Evolutionary conservation across 2,113 vertebrate genomes (phyloP).

Genomic region (Hiodon tergisus): DNA sequence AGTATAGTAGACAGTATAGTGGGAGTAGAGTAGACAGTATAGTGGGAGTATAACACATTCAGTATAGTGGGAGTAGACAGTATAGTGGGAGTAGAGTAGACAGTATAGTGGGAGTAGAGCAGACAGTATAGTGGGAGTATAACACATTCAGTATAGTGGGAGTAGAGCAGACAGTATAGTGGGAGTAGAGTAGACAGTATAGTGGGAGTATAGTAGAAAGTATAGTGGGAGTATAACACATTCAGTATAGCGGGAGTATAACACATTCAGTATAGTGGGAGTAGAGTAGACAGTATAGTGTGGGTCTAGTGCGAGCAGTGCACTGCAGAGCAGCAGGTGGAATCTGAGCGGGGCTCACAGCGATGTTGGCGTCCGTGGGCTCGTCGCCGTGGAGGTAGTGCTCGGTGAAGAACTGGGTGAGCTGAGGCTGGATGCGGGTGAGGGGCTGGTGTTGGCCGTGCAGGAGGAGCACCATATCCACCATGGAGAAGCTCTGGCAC

Average conservation of each 20-base stretch:
- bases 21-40: too few species aligned
- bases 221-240: background rate
- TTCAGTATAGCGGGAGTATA: background rate
- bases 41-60: too few species aligned
- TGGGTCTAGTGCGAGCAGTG: background rate
- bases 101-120: too few species aligned
- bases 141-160: background rate
- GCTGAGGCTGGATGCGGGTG: slow-evolving; percentile 77
- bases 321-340: background rate
- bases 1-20: background rate
- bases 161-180: background rate
- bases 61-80: too few species aligned
- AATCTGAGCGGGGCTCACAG: slow-evolving; percentile 53
- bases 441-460: slow-evolving; percentile 84
- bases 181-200: background rate
- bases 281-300: background rate
- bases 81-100: too few species aligned
- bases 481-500: slow-evolving; percentile 87
- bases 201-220: background rate
- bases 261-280: background rate
- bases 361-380: slow-evolving; percentile 75
- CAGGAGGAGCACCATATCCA: slow-evolving; percentile 84
- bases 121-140: background rate
- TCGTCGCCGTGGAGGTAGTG: slow-evolving; percentile 78
- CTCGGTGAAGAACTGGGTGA: slow-evolving; percentile 80